Evolutionary conservation across 2,113 vertebrate species (phyloP).

Genomic region (Amia ocellicauda): DNA sequence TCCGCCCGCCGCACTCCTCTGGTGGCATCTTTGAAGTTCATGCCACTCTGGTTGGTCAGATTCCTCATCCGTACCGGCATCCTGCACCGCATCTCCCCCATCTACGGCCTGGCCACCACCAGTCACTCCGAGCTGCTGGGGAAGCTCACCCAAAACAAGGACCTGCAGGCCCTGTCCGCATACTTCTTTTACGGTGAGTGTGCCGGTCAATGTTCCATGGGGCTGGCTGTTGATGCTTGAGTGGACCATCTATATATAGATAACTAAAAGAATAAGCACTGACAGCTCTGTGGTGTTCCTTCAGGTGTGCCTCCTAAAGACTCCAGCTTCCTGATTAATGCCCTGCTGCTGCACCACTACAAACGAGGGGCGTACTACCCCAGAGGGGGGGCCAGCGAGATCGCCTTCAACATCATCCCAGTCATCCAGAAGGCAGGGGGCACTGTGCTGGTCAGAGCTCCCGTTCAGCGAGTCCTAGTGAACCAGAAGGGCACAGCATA

Average conservation of each 20-base stretch:
- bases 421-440: constrained; percentile 75
- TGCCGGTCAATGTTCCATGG: background rate
- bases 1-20: constrained; percentile 60
- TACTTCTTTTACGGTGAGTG: constrained; percentile 66
- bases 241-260: no score
- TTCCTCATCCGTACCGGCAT: constrained; percentile 66
- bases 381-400: constrained; percentile 74
- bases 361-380: constrained; percentile 81
- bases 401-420: constrained; percentile 72
- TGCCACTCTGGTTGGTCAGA: constrained; percentile 63
- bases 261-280: no score
- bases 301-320: constrained; percentile 74
- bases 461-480: constrained; percentile 69
- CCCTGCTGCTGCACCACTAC: constrained; percentile 77
- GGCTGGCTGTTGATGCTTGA: no score
- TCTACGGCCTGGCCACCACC: constrained; percentile 62
- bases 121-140: constrained; percentile 55
- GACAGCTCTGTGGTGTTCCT: background rate
- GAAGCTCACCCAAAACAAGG: constrained; percentile 64
- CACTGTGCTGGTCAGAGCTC: constrained; percentile 72
- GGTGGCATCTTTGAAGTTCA: constrained; percentile 68
- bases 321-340: constrained; percentile 72
- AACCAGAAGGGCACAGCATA: constrained; percentile 55
- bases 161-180: constrained; percentile 66
- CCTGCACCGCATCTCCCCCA: constrained; percentile 50